Evolutionary conservation across 35 echinoderm and acorn worm species (phyloP).

Genomic region (Lytechinus pictus): DNA sequence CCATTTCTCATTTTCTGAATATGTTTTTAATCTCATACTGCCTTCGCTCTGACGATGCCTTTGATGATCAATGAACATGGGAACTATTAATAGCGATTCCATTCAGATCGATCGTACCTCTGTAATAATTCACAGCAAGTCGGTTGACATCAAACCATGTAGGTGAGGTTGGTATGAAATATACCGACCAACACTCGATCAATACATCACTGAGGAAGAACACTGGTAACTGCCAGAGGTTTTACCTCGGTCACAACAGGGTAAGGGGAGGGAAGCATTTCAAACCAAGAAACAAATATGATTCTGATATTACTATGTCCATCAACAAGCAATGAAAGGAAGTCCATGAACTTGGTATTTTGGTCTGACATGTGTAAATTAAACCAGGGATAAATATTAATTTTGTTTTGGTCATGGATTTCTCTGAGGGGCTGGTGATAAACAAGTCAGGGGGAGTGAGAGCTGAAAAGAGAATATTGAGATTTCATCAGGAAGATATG

Average conservation of each 20-base stretch:
- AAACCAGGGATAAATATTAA: neutral
- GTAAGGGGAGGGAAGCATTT: neutral
- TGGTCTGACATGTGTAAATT: neutral
- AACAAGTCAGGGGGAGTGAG: neutral
- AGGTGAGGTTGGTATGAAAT: neutral
- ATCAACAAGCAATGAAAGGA: neutral
- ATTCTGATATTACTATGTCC: neutral
- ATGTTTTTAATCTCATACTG: neutral
- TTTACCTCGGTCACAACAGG: neutral
- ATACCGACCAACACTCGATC: neutral
- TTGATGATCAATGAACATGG: neutral
- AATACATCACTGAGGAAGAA: neutral
- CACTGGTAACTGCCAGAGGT: neutral
- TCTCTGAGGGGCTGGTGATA: neutral
- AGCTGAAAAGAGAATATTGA: neutral
- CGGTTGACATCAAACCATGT: neutral
- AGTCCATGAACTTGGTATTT: neutral
- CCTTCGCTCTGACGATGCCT: neutral
- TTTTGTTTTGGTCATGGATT: neutral
- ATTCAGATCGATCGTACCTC: neutral
- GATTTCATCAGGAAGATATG: neutral
- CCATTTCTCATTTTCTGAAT: neutral
- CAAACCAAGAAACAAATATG: neutral
- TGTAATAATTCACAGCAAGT: neutral
- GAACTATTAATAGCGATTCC: constrained; percentile 12